These are phyloP conservation scores for Pelosia muscerda DNA, from an alignment of 2,888 invertebrate genomes.

Conservation along the genomic window DNA sequence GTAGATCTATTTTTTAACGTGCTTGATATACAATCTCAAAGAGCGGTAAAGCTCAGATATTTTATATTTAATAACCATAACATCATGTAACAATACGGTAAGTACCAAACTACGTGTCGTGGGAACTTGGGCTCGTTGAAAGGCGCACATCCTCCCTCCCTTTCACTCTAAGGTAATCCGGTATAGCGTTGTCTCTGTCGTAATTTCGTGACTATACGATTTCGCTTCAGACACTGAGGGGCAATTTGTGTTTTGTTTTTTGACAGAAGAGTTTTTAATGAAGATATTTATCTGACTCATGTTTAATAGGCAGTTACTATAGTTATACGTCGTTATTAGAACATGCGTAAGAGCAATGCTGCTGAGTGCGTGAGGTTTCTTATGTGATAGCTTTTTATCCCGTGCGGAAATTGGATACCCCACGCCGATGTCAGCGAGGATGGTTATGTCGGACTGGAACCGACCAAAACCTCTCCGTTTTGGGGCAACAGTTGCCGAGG, in stretches of 20 bases:
- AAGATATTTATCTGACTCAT: slow-evolving; percentile 55
- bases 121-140: slow-evolving; percentile 64
- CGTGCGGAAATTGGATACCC: no score
- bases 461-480: no score
- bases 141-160: slow-evolving; percentile 51
- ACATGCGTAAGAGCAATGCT: not conserved
- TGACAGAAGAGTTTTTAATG: slow-evolving; percentile 60
- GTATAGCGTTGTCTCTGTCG: slow-evolving; percentile 51
- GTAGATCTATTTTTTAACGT: not conserved
- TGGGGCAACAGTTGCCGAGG: no score
- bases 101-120: slow-evolving; percentile 61
- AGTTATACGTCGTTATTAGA: not conserved
- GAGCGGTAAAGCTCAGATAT: not conserved
- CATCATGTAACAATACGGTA: slow-evolving; percentile 27
- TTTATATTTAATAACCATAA: slow-evolving; percentile 21
- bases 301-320: slow-evolving; percentile 31
- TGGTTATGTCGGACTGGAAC: no score
- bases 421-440: no score
- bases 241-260: slow-evolving; percentile 66
- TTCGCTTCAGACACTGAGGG: slow-evolving; percentile 63
- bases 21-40: not conserved
- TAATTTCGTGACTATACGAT: slow-evolving; percentile 79
- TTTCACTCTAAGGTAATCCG: slow-evolving; percentile 30
- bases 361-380: not conserved
- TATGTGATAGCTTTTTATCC: no score